Conservation (phyloP, 2,113 vertebrate species). For the Equus przewalskii region DNA sequence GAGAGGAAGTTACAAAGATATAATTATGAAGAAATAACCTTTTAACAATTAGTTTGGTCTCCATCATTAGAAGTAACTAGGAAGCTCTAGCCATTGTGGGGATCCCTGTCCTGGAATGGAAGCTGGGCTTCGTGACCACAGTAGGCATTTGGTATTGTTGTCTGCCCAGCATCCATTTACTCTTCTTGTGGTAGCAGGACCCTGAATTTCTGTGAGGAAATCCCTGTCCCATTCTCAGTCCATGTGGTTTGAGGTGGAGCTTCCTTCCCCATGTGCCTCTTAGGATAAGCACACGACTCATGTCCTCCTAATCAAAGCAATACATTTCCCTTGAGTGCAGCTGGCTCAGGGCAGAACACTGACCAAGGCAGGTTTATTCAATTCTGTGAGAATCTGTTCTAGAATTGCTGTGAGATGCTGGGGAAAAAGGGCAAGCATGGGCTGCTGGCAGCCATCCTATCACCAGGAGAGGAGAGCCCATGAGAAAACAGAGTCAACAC, state of each 20-base stretch:
- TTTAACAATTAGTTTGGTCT: not conserved
- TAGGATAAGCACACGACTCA: not conserved
- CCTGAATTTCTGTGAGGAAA: not conserved
- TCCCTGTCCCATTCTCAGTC: not conserved
- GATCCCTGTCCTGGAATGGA: too few species aligned
- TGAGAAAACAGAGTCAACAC: not conserved
- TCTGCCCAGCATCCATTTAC: not conserved
- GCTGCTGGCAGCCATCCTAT: not conserved
- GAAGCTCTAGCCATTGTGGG: not conserved
- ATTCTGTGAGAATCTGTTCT: not conserved
- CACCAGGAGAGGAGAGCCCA: not conserved
- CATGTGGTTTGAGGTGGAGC: not conserved
- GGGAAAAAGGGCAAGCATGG: not conserved
- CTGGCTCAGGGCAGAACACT: not conserved
- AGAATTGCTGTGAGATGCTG: not conserved
- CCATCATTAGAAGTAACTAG: not conserved
- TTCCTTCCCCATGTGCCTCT: not conserved
- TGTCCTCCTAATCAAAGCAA: not conserved
- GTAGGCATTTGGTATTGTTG: too few species aligned
- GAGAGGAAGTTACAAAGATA: not conserved
- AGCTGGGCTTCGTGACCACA: not conserved
- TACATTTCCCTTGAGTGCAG: not conserved
- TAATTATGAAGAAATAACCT: not conserved
- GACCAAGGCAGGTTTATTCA: not conserved
- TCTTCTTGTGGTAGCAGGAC: not conserved